Conservation (phyloP, 2,888 invertebrate species). For the Diploptera punctata region DNA sequence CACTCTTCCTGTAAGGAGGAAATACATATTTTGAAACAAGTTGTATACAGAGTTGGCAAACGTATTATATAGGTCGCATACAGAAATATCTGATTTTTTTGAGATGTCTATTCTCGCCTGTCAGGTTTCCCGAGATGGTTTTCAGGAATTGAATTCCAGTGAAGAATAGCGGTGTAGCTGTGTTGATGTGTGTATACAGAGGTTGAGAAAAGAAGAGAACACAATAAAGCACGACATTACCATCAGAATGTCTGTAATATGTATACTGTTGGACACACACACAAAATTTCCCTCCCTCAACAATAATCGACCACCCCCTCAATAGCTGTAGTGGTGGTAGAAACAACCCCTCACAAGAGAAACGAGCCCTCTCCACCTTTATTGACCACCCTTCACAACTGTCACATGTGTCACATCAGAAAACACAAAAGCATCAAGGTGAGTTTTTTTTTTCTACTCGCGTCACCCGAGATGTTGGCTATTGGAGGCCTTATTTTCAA, state of each 20-base stretch:
- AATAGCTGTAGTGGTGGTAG: slow-evolving; percentile 1
- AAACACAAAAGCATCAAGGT: neutral
- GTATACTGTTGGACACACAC: slow-evolving; percentile 7
- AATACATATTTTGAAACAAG: too few species aligned
- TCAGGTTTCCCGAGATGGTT: neutral
- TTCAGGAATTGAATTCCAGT: neutral
- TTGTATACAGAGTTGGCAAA: too few species aligned
- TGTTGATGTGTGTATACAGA: slow-evolving; percentile 18
- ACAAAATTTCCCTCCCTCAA: neutral
- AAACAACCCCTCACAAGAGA: neutral
- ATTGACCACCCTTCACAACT: slow-evolving; percentile 23
- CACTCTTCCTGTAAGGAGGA: too few species aligned
- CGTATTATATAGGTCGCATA: neutral
- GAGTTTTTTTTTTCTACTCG: neutral
- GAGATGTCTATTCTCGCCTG: slow-evolving; percentile 24
- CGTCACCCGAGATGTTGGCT: neutral
- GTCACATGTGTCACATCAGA: slow-evolving; percentile 17
- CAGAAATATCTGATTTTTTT: slow-evolving; percentile 2
- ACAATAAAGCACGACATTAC: slow-evolving; percentile 14
- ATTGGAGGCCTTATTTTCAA: slow-evolving; percentile 18
- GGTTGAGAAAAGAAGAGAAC: neutral
- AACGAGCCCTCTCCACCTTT: neutral
- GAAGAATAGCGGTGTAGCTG: neutral
- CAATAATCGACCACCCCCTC: slow-evolving; percentile 1
- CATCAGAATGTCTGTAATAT: slow-evolving; percentile 37